Conservation (phyloP, 2,113 vertebrate genomes). For the Brachirus orientalis region DNA sequence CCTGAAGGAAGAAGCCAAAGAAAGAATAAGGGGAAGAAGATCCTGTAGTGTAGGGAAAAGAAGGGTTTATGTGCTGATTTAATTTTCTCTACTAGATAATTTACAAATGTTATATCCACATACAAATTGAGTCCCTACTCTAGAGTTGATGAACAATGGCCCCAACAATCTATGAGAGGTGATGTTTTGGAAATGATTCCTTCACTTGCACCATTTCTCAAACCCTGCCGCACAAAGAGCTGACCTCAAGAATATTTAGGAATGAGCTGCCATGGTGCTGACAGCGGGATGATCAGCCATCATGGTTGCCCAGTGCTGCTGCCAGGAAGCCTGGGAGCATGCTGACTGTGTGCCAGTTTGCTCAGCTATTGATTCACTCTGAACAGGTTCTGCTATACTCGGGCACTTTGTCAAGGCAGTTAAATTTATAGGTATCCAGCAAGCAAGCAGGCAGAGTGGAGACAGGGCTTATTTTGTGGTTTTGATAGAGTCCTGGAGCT, state of each 20-base stretch:
- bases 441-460: slow-evolving; percentile 64
- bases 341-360: slow-evolving; percentile 69
- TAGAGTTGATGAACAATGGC: slow-evolving; percentile 3
- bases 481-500: slow-evolving; percentile 80
- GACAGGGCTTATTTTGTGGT: slow-evolving; percentile 79
- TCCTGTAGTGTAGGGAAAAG: no score
- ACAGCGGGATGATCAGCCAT: slow-evolving; percentile 70
- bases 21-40: no score
- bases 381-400: slow-evolving; percentile 75
- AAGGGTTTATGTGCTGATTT: no score
- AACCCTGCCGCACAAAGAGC: slow-evolving; percentile 41
- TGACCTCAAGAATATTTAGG: slow-evolving; percentile 67
- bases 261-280: slow-evolving; percentile 58
- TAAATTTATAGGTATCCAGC: slow-evolving; percentile 77
- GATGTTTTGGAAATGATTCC: slow-evolving; percentile 28
- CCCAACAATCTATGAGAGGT: background rate
- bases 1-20: no score
- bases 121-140: background rate
- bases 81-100: no score
- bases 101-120: background rate
- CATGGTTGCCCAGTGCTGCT: slow-evolving; percentile 59
- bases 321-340: slow-evolving; percentile 65
- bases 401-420: slow-evolving; percentile 76
- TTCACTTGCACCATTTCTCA: slow-evolving; percentile 2
- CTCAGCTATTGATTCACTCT: slow-evolving; percentile 70